Percentiles rank a stretch among this genome's conserved stretches.
Evolutionary conservation across 2,888 invertebrate species (phyloP).

Genomic region (Acanthosoma haemorrhoidale): DNA sequence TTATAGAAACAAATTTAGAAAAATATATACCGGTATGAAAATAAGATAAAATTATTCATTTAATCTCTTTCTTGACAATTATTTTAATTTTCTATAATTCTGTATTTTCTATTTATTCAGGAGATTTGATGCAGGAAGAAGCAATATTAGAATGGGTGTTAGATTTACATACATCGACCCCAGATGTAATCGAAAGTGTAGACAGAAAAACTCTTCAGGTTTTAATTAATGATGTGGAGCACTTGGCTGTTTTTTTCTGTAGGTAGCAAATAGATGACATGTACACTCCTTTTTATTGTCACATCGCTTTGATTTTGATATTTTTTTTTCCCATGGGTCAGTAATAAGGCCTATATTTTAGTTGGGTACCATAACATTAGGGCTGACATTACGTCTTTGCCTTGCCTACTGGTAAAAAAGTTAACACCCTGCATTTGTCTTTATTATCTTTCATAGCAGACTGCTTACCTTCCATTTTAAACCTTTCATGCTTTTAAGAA

Average conservation of each 20-base stretch:
- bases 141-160: constrained; percentile 85
- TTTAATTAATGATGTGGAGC: constrained; percentile 82
- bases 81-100: background rate
- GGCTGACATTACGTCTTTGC: no score
- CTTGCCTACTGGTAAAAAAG: no score
- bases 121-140: constrained; percentile 85
- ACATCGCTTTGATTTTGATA: no score
- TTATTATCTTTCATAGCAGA: no score
- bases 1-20: constrained; percentile 81
- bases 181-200: constrained; percentile 85
- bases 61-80: no score
- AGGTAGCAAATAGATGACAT: constrained; percentile 46
- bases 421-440: no score
- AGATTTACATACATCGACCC: constrained; percentile 73
- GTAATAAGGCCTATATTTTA: background rate
- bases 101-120: constrained; percentile 41
- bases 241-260: constrained; percentile 89
- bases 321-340: background rate
- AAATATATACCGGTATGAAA: constrained; percentile 66
- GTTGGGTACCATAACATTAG: no score
- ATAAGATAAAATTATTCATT: background rate
- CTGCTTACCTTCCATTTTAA: no score
- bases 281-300: no score
- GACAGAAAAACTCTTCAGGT: constrained; percentile 85
- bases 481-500: no score